Percentiles rank a stretch among this genome's conserved stretches.
Evolutionary conservation across 2,797 vertebrate species (phyloP).

Genomic region (Alca torda): DNA sequence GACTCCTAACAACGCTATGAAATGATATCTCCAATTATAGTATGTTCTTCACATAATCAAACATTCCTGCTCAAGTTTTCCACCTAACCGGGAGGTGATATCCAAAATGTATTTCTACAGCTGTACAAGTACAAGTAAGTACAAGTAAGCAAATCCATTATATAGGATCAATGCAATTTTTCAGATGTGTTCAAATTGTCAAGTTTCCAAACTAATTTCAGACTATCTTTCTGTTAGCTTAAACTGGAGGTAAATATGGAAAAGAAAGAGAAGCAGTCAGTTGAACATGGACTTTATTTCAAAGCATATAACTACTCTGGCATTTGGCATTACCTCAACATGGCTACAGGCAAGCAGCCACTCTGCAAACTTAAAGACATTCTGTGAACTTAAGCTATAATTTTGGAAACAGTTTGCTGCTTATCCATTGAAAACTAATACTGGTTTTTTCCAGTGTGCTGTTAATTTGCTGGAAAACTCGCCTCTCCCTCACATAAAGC

Average conservation of each 20-base stretch:
- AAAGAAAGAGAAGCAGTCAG: background rate
- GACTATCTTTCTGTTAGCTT: background rate
- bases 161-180: background rate
- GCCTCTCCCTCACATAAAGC: background rate
- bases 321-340: background rate
- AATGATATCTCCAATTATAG: background rate
- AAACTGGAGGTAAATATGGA: background rate
- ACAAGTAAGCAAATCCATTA: background rate
- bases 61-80: background rate
- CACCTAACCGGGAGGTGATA: background rate
- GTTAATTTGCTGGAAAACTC: slow-evolving; percentile 52
- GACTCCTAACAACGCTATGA: background rate
- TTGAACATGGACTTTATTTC: background rate
- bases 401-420: slow-evolving; percentile 44
- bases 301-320: background rate
- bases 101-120: background rate
- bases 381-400: slow-evolving; percentile 34
- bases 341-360: slow-evolving; percentile 26
- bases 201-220: background rate
- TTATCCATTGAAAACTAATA: slow-evolving; percentile 57
- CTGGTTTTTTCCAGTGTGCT: slow-evolving; percentile 51
- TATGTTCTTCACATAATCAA: background rate
- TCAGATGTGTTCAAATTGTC: background rate
- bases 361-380: slow-evolving; percentile 6
- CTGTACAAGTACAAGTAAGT: background rate